Evolutionary conservation across 2,797 vertebrate species (phyloP), one percentile per base, ranked within the genome.

Genomic region (Meriones psammophilus): DNA sequence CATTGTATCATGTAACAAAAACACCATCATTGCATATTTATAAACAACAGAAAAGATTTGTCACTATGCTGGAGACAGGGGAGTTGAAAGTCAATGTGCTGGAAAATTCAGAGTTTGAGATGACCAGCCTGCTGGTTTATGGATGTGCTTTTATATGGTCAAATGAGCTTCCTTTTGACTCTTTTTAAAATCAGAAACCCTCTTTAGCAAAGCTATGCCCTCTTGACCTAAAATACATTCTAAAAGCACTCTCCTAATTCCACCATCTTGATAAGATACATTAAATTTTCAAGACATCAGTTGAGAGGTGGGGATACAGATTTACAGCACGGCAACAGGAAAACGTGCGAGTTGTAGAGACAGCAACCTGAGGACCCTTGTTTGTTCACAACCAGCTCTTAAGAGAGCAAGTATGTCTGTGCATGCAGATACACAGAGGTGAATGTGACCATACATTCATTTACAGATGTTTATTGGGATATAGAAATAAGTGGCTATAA

Each of bases 401-500:
- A 84, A 91, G 76, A 77, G 58, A 73, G 17, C 5, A 85, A 87
- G 56, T 50, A 46, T 3, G 28, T 89, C 30, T 60, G 10, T 22
- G 54, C 0, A 22, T 22, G 36, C 46, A 68, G 28, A 66, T 56
- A 58, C 1, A 58, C 20, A 28, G 36, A 54, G 9, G 10, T 6
- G 2, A 88, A 60, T 39, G 64, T 20, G n/a, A 85, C 71, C 85
- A n/a, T 15, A 74, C 3, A 39, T 13, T 74, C 22, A 74, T 13
- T 62, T 86, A 71, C 1, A 86, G 1, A 56, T 4, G 36, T 68
- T 88, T 54, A 87, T 77, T 77, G 81, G 18, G 15, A 77, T 96
- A 81, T 22, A 95, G 14, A 62, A 39, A 39, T 50, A 81, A 88
- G 68, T 80, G 3, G 91, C 54, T 42, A 91, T 92, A 46, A 88